Evolutionary conservation across 2,113 vertebrate genomes (phyloP).

Genomic region (Dicrurus megarhynchus): DNA sequence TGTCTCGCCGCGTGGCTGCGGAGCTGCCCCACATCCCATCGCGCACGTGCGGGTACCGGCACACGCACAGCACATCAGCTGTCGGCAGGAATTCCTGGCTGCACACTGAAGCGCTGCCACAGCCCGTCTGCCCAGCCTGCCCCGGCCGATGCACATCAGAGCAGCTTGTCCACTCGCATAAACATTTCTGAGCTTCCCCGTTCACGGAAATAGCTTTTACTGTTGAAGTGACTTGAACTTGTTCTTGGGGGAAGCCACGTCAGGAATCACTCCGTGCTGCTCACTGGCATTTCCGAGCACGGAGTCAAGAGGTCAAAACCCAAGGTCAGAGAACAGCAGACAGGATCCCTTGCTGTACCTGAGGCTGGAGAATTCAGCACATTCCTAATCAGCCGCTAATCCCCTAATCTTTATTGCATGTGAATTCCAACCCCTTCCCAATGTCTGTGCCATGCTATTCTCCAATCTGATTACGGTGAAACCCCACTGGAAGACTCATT

Average conservation of each 20-base stretch:
- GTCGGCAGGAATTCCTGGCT: conserved; percentile 16
- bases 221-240: background rate
- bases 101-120: background rate
- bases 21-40: background rate
- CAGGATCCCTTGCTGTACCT: background rate
- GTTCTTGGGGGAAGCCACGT: background rate
- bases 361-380: background rate
- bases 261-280: background rate
- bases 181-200: background rate
- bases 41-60: background rate
- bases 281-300: background rate
- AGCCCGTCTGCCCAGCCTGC: background rate
- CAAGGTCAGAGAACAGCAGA: background rate
- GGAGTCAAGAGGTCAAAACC: conserved; percentile 17
- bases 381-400: background rate
- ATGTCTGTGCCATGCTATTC: background rate
- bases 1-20: rapidly evolving
- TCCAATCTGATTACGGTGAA: background rate
- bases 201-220: background rate
- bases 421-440: conserved; percentile 17
- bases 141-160: rapidly evolving
- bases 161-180: background rate
- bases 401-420: conserved; percentile 47
- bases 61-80: background rate
- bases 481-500: background rate